These are phyloP conservation scores for Drosophila demipolita DNA, from an alignment of 2,888 invertebrate species.

Conservation along the genomic window DNA sequence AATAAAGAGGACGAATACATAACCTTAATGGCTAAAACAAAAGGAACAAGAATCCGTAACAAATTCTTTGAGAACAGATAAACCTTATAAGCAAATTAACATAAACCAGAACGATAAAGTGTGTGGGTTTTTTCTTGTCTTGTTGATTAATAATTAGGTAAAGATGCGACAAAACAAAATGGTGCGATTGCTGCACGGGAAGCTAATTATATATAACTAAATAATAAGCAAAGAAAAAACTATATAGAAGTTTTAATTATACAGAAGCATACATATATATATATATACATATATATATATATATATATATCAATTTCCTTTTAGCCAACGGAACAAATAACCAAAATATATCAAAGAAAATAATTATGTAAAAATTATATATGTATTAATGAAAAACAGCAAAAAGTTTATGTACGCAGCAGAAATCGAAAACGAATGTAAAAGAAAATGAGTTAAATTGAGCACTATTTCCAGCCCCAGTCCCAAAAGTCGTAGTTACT, in stretches of 20 bases:
- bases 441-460: conserved; percentile 36
- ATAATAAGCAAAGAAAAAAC: conserved; percentile 26
- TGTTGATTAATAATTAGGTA: conserved; percentile 82
- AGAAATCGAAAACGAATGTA: conserved; percentile 10
- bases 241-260: conserved; percentile 50
- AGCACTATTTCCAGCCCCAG: conserved; percentile 69
- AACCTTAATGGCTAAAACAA: conserved; percentile 1
- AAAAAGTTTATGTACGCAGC: conserved; percentile 3
- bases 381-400: conserved; percentile 26
- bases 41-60: conserved; percentile 7
- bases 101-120: conserved; percentile 33
- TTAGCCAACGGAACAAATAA: conserved; percentile 55
- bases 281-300: conserved; percentile 13
- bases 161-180: conserved; percentile 48
- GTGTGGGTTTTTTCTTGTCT: conserved; percentile 63
- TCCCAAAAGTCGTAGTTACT: conserved; percentile 36
- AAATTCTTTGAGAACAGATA: conserved; percentile 29
- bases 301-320: conserved; percentile 56
- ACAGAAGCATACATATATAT: conserved; percentile 9
- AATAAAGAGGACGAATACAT: background rate
- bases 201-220: conserved; percentile 16
- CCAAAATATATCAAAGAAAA: conserved; percentile 14
- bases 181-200: conserved; percentile 30
- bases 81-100: conserved; percentile 2
- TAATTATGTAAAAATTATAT: conserved; percentile 24